Percentiles rank a stretch among this genome's conserved stretches.
phyloP scores from a whole-genome alignment of 37 sponge, comb jelly and placozoan genomes.

The Diacarnus erythraeanus region DNA sequence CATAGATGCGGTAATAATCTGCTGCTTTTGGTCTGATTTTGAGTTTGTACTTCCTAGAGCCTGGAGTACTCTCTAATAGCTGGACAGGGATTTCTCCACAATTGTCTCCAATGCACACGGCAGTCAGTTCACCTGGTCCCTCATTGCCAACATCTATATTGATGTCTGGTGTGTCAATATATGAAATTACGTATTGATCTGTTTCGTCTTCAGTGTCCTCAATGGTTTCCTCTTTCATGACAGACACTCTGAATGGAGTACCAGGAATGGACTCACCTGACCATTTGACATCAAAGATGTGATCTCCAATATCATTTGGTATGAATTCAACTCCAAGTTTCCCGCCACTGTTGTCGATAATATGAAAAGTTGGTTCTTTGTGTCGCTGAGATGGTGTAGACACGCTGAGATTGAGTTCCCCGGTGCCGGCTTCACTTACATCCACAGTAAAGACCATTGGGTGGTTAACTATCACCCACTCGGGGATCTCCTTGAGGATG shows the following conservation, averaged over 20 bases:
- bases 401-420: conserved; percentile 38
- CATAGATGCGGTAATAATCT: conserved; percentile 29
- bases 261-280: conserved; percentile 55
- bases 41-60: conserved; percentile 22
- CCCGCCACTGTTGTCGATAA: conserved; percentile 3
- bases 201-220: too few relatives aligned
- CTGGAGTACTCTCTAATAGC: neutral
- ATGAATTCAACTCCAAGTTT: conserved; percentile 41
- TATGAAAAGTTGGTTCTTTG: conserved; percentile 17
- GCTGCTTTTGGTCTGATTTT: conserved; percentile 14
- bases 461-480: conserved; percentile 15
- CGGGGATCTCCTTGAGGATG: conserved; percentile 31
- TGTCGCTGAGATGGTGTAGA: neutral
- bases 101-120: conserved; percentile 38
- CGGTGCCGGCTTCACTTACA: conserved; percentile 41
- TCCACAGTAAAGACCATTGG: conserved; percentile 45
- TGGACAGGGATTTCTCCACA: conserved; percentile 40
- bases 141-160: conserved; percentile 32
- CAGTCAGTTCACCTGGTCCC: conserved; percentile 41
- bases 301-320: conserved; percentile 55
- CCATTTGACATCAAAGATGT: conserved; percentile 54
- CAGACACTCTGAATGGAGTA: conserved; percentile 57
- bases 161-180: too few relatives aligned
- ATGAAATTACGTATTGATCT: too few relatives aligned
- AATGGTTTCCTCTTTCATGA: conserved; percentile 11